Percentiles rank a stretch among this genome's conserved stretches.
Conservation (phyloP, 2,888 invertebrate genomes). For the Volucella bombylans region DNA sequence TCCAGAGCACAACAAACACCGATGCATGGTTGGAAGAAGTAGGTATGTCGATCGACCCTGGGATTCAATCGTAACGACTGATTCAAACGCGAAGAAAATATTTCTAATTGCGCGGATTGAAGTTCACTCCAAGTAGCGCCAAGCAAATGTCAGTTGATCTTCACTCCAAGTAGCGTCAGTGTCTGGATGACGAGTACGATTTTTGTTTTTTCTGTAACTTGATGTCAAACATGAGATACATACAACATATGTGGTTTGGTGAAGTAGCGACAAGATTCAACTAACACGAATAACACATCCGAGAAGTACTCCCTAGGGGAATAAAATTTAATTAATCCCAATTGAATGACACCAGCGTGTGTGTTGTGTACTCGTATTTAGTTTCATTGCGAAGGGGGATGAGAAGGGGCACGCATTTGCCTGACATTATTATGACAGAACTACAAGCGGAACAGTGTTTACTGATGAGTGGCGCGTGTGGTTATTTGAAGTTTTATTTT, state of each 20-base stretch:
- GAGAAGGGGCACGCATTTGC: slow-evolving; percentile 7
- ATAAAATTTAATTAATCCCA: slow-evolving; percentile 62
- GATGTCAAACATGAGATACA: slow-evolving; percentile 22
- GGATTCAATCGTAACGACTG: slow-evolving; percentile 40
- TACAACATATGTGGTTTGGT: no score
- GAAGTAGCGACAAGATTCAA: not conserved
- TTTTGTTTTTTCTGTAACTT: not conserved
- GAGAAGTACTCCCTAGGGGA: slow-evolving; percentile 22
- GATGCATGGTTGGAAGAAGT: no score
- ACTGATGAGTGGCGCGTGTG: slow-evolving; percentile 12
- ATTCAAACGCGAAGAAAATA: slow-evolving; percentile 26
- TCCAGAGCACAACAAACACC: no score
- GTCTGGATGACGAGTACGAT: no score
- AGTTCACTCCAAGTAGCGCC: not conserved
- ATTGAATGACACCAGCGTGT: slow-evolving; percentile 53
- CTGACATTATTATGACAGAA: slow-evolving; percentile 37
- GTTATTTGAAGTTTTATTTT: no score
- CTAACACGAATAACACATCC: slow-evolving; percentile 18
- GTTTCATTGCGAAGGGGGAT: not conserved
- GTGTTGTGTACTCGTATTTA: slow-evolving; percentile 23
- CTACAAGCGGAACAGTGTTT: slow-evolving; percentile 1
- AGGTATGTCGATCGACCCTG: not conserved
- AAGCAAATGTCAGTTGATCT: no score
- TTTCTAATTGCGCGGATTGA: slow-evolving; percentile 18
- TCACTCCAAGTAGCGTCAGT: no score